Evolutionary conservation across 2,797 vertebrate species (phyloP), one percentile per base, ranked within the genome.

Genomic region (Spinibarbus caldwelli): DNA sequence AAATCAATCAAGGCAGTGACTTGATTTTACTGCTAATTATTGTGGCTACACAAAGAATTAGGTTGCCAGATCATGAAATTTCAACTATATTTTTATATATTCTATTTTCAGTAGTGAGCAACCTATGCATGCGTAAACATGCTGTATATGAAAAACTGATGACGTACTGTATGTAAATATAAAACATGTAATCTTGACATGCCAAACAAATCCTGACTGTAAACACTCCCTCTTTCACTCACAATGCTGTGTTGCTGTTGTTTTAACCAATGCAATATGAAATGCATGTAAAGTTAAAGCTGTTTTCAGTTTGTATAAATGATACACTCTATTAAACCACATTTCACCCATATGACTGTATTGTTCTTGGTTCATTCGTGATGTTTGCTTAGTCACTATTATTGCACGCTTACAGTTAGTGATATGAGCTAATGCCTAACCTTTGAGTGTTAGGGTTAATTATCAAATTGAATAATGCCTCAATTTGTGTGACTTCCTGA

Each of bases 281-380:
- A 47, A n/a, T 59, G 11, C n/a, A 38, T 80, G 45, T 80, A 38
- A 45, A 71, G 38, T 21, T 57, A 31, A 38, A 57, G 36, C 6
- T 5, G 5, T 19, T 12, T 45, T 79, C 8, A n/a, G 21, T 23
- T 75, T 83, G 52, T 82, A n/a, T 64, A 64, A 64, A 64, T 1
- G 0, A 8, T n/a, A 23, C 54, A 34, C 21, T 2, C 54, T 21
- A 83, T 76, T 83, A 83, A 83, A 83, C 23, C 82, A 66, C 23
- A 29, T 38, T 52, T 76, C 59, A 66, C 4, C 4, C 43, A 14
- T 12, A 5, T 49, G 54, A 76, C 21, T 83, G 21, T 26, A 26
- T 29, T 64, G 19, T 23, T 64, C 23, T 43, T 21, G 4, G 1
- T 66, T 17, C 0, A 23, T 34, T 29, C 1, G 21, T 54, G 15